These are phyloP conservation scores for Micrasema longulum DNA, from an alignment of 1,140 invertebrate species.

Conservation along the genomic window DNA sequence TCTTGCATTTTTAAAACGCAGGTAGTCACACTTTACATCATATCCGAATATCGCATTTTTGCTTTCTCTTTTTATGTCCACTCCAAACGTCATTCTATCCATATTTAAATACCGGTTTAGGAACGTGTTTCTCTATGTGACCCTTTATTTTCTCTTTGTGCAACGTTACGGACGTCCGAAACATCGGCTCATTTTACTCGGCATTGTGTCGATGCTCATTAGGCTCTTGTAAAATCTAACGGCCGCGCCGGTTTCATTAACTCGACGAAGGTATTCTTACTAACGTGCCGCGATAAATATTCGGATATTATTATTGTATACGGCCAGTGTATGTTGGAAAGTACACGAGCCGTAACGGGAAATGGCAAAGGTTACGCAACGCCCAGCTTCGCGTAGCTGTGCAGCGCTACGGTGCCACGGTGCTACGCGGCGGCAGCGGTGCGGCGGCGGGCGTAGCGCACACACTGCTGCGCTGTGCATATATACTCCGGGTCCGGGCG, in stretches of 20 bases:
- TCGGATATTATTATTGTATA: background rate
- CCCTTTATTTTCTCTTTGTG: slow-evolving; percentile 36
- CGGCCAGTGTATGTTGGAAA: too few relatives aligned
- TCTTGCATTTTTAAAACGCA: slow-evolving; percentile 17
- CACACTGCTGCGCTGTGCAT: slow-evolving; percentile 19
- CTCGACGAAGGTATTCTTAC: background rate
- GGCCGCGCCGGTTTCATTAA: slow-evolving; percentile 17
- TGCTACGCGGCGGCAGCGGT: background rate
- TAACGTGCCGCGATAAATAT: background rate
- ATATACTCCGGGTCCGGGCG: background rate
- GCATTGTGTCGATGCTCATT: slow-evolving; percentile 25
- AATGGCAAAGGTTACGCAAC: slow-evolving; percentile 40
- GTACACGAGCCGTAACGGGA: slow-evolving; percentile 7
- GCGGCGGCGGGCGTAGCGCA: slow-evolving; percentile 16
- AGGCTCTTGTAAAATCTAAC: slow-evolving; percentile 17
- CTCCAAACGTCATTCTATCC: slow-evolving; percentile 21
- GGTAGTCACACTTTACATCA: slow-evolving; percentile 23
- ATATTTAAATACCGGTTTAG: slow-evolving; percentile 23
- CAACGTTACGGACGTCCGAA: slow-evolving; percentile 18
- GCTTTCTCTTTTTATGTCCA: slow-evolving; percentile 27
- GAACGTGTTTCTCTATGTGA: slow-evolving; percentile 7
- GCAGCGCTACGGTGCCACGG: slow-evolving; percentile 20
- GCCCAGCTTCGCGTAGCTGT: slow-evolving; percentile 15
- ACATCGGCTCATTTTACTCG: slow-evolving; percentile 7
- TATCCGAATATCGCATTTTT: slow-evolving; percentile 20